Evolutionary conservation across 2,113 vertebrate genomes (phyloP).

Genomic region (Rhineura floridana): DNA sequence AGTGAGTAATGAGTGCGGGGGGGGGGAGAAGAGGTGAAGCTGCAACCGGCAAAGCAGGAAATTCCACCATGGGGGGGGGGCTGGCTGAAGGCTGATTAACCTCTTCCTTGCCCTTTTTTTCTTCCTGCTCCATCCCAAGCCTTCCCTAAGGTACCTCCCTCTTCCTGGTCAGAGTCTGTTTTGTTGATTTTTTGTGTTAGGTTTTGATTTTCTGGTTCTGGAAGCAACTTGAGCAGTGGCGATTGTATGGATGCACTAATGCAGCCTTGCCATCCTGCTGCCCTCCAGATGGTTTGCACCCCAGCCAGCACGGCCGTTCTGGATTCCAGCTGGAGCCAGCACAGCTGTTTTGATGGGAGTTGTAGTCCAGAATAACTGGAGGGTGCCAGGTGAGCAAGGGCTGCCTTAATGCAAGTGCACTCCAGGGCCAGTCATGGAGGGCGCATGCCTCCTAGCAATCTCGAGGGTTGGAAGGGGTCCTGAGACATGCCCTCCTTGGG

Average conservation of each 20-base stretch:
- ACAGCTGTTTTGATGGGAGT: no score
- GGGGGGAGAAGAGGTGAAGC: not conserved
- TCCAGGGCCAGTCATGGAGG: not conserved
- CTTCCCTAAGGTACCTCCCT: no score
- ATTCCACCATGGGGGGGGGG: not conserved
- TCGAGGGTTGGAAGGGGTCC: not conserved
- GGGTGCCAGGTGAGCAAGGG: no score
- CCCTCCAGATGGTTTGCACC: no score
- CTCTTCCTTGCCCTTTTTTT: not conserved
- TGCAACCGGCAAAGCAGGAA: not conserved
- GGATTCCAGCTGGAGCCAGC: no score
- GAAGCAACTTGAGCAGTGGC: not conserved
- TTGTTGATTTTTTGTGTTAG: not conserved
- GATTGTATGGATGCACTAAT: not conserved
- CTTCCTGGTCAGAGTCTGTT: not conserved
- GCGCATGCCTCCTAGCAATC: not conserved
- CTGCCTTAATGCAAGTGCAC: no score
- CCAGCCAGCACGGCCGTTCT: no score
- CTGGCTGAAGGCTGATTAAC: no score
- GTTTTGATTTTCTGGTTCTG: not conserved
- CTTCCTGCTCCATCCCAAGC: not conserved
- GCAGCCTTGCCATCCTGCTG: no score
- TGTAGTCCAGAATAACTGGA: no score
- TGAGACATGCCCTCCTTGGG: not conserved
- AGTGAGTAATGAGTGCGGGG: not conserved